Base-by-base conservation (phyloP, 2,888 invertebrate genomes). In the Plusia festucae region DNA sequence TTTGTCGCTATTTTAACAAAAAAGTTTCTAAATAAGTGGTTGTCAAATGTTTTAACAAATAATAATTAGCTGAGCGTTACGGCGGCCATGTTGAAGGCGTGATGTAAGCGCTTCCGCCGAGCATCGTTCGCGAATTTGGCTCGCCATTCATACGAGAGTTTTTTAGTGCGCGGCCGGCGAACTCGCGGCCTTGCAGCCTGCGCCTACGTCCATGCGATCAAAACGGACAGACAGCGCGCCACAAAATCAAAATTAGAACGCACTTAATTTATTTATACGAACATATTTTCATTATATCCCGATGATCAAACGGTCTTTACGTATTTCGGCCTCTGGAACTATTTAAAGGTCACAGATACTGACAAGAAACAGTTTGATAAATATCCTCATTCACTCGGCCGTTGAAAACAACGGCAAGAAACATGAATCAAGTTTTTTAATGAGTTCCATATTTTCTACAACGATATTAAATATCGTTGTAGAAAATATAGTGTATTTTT, bases 141-240 rank as follows among this genome's bases (percentile, higher is more conserved):
- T 82, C 87, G 90, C 90, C 93, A 93, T 93, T 94, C 93, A 94
- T 93, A 86, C 90, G 83, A 82, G n/a, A 82, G 86, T 90, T 92
- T 93, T 91, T 91, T 89, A 84, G 88, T 76, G 81, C 76, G 81
- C 89, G 91, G 90, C 78, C 92, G 90, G 84, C 92, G 92, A 92
- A 92, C 92, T 80, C 88, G 77, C 92, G 93, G 91, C 93, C 92
- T 93, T 93, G 92, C 85, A 82, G 68, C 76, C 63, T 83, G 90
- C 91, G 89, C 91, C 90, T 90, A 90, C 91, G 89, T 87, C 76
- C 71, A 76, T 73, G 65, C 72, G 68, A 70, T 65, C 65, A 70
- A 65, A 72, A 63, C 74, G 78, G 71, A 75, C 80, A 85, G 87
- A 86, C 87, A 74, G 82, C 84, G 82, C 88, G 86, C 85, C 81